Evolutionary conservation across 2,888 invertebrate species (phyloP).

Genomic region (Elysia crispata): DNA sequence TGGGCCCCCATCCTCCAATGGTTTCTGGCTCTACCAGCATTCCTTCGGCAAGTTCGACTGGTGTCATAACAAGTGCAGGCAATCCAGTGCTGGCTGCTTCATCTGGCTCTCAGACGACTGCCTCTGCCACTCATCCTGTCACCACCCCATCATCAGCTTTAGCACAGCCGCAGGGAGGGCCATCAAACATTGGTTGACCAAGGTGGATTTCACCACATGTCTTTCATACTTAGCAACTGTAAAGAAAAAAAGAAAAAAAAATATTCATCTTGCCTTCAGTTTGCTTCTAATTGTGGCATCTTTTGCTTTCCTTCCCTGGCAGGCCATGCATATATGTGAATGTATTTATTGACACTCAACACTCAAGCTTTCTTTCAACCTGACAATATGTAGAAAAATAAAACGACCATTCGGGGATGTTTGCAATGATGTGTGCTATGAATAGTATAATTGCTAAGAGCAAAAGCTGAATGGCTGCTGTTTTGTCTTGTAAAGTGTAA

Average conservation of each 20-base stretch:
- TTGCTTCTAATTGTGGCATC: slow-evolving; percentile 16
- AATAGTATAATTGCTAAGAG: too few relatives aligned
- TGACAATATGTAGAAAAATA: too few relatives aligned
- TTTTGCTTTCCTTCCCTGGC: not conserved
- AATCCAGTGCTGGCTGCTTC: not conserved
- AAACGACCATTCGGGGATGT: too few relatives aligned
- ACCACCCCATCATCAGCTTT: slow-evolving; percentile 6
- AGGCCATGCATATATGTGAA: too few relatives aligned
- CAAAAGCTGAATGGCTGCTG: too few relatives aligned
- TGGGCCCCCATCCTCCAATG: not conserved
- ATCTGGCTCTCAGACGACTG: not conserved
- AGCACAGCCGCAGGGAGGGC: slow-evolving; percentile 30
- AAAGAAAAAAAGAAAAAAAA: not conserved
- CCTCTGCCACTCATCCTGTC: slow-evolving; percentile 20
- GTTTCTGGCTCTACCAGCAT: not conserved
- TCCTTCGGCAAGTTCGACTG: not conserved
- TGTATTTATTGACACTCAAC: too few relatives aligned
- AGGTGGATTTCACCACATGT: slow-evolving; percentile 43
- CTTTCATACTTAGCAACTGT: slow-evolving; percentile 41
- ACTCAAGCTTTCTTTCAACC: too few relatives aligned
- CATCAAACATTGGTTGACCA: slow-evolving; percentile 34
- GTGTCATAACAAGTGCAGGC: not conserved
- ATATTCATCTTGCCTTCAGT: slow-evolving; percentile 50
- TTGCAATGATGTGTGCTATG: too few relatives aligned
- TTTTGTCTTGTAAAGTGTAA: too few relatives aligned